A percentile compares a stretch with the other conserved stretches of the same genome.
Evolutionary conservation across 2,888 invertebrate species (phyloP).

Genomic region (Cenopis cana): DNA sequence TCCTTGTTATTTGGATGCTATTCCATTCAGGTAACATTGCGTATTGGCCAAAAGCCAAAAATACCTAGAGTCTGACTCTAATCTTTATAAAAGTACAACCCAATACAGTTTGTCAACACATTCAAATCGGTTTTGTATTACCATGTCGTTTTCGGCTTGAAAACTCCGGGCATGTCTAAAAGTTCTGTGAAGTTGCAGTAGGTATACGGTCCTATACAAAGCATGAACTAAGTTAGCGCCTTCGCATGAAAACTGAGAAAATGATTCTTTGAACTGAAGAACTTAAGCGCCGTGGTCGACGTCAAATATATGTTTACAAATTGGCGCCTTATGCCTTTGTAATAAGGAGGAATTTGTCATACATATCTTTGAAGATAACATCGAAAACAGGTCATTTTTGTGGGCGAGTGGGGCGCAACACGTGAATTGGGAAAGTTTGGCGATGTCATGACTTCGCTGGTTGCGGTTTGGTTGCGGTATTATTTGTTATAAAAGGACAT

Average conservation of each 20-base stretch:
- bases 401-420: slow-evolving; percentile 14
- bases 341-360: not conserved
- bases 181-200: no score
- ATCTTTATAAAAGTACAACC: no score
- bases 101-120: no score
- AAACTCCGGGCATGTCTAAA: not conserved
- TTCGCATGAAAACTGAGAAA: slow-evolving; percentile 8
- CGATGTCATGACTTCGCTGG: slow-evolving; percentile 7
- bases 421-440: slow-evolving; percentile 31
- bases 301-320: not conserved
- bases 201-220: not conserved
- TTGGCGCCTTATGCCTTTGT: not conserved
- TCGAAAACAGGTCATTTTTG: not conserved
- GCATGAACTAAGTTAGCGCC: not conserved
- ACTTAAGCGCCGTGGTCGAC: not conserved
- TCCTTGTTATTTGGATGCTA: no score
- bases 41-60: no score
- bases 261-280: not conserved
- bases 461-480: slow-evolving; percentile 17
- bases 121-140: not conserved
- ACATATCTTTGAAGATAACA: not conserved
- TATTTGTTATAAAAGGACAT: not conserved
- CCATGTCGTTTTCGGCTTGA: not conserved
- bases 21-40: no score
- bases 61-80: no score